These are phyloP conservation scores for Phasia obesa DNA, from an alignment of 2,888 invertebrate genomes.

Conservation along the genomic window DNA sequence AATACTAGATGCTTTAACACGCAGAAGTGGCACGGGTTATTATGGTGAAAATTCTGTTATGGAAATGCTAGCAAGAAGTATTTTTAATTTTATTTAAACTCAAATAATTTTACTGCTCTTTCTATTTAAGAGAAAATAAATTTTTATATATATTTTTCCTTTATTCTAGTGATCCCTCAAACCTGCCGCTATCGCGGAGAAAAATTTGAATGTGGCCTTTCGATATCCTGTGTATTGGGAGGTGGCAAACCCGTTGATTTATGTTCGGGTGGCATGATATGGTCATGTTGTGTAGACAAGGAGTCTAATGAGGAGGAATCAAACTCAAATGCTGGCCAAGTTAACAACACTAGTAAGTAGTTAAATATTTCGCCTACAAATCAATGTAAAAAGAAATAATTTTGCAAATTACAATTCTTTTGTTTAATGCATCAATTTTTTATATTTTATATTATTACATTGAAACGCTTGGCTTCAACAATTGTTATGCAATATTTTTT, in stretches of 20 bases:
- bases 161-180: slow-evolving; percentile 92
- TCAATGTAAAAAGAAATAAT: background rate
- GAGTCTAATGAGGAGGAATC: slow-evolving; percentile 84
- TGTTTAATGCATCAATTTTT: slow-evolving; percentile 33
- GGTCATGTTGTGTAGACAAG: slow-evolving; percentile 95
- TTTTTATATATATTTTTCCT: slow-evolving; percentile 28
- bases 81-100: background rate
- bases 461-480: slow-evolving; percentile 63
- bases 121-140: background rate
- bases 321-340: slow-evolving; percentile 85
- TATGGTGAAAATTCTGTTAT: slow-evolving; percentile 88
- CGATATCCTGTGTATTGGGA: slow-evolving; percentile 94
- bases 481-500: slow-evolving; percentile 48
- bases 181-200: slow-evolving; percentile 93
- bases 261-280: slow-evolving; percentile 96
- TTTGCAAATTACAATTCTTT: slow-evolving; percentile 24
- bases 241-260: slow-evolving; percentile 94
- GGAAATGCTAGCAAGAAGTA: slow-evolving; percentile 93
- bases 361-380: background rate
- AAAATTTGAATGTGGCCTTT: slow-evolving; percentile 94
- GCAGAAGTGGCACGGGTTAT: slow-evolving; percentile 83
- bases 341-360: slow-evolving; percentile 95
- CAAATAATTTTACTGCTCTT: background rate
- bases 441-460: slow-evolving; percentile 6
- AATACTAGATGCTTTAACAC: slow-evolving; percentile 88